Evolutionary conservation across 2,113 vertebrate species (phyloP), one percentile per base, ranked within the genome.

Genomic region (Pomatostomus ruficeps): DNA sequence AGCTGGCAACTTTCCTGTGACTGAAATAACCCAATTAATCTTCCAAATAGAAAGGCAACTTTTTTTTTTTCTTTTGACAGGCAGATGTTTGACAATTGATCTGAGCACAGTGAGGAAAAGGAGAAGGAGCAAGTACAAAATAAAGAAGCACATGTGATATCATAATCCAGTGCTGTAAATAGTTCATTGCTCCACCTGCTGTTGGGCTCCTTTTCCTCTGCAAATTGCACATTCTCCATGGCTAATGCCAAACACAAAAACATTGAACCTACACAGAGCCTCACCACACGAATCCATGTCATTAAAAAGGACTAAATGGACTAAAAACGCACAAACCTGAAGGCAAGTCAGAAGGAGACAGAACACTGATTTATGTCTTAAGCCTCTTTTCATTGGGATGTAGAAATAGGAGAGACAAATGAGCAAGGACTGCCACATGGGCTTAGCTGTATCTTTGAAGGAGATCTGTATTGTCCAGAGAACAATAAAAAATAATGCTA

Each of bases 181-280:
- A 88, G 85, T 88, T 88, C 79, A 52, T 48, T 96, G 88, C 90
- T 97, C 96, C 95, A 96, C 80, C 93, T 96, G 88, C 91, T 93
- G 88, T 85, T 61, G 85, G 52, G 85, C 88, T 88, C 51, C 48
- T 94, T 83, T 82, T 66, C 63, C 51, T 82, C 71, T 66, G 57
- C 29, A 29, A 61, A 57, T 17, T 29, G 35, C 20, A 20, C 0
- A 0, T 33, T 70, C 21, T 38, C 59, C 36, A 12, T 24, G 11
- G 3, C 26, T 68, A 54, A 61, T 5, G 20, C 22, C 68, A n/a
- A 88, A 67, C 31, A 66, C 51, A 77, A 88, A 80, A 57, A 7
- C 22, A 45, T 1, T 7, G 57, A 10, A 49, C 65, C 59, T 26
- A 71, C 45, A 54, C 35, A 57, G 48, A 86, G 43, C 28, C 52